Percentiles rank a stretch among this genome's conserved stretches.
Conservation (phyloP, 2,113 vertebrate species). For the Lepisosteus oculatus region DNA sequence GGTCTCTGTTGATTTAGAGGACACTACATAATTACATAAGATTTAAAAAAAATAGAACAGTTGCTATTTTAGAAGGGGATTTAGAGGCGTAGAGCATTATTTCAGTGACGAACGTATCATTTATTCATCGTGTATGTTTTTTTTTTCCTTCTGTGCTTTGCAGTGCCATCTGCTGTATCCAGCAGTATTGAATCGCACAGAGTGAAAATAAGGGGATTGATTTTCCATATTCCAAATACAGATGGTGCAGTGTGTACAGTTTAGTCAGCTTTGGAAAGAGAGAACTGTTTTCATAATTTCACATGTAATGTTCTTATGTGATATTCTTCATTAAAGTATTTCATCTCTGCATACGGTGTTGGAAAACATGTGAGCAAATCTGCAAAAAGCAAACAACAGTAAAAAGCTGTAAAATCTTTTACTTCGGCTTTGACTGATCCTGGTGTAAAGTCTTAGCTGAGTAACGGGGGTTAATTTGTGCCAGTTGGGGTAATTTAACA, state of each 20-base stretch:
- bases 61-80: constrained; percentile 29
- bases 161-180: constrained; percentile 47
- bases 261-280: constrained; percentile 32
- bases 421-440: too few relatives aligned
- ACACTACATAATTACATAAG: constrained; percentile 4
- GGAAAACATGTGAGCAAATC: neutral
- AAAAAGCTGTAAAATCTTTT: too few relatives aligned
- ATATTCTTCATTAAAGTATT: constrained; percentile 22
- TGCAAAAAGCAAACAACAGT: too few relatives aligned
- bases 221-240: constrained; percentile 35
- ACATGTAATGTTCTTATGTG: constrained; percentile 23
- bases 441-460: too few relatives aligned
- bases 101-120: constrained; percentile 43
- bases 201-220: constrained; percentile 23
- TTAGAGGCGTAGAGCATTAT: constrained; percentile 34
- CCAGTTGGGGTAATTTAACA: too few relatives aligned
- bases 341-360: neutral
- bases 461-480: too few relatives aligned
- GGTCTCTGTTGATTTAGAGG: constrained; percentile 4
- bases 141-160: constrained; percentile 41
- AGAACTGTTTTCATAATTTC: constrained; percentile 1
- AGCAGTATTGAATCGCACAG: constrained; percentile 32
- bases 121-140: constrained; percentile 52
- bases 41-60: constrained; percentile 18
- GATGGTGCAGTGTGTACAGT: constrained; percentile 28